Conservation (phyloP, 1,140 invertebrate genomes). For the Heliconius hewitsoni region DNA sequence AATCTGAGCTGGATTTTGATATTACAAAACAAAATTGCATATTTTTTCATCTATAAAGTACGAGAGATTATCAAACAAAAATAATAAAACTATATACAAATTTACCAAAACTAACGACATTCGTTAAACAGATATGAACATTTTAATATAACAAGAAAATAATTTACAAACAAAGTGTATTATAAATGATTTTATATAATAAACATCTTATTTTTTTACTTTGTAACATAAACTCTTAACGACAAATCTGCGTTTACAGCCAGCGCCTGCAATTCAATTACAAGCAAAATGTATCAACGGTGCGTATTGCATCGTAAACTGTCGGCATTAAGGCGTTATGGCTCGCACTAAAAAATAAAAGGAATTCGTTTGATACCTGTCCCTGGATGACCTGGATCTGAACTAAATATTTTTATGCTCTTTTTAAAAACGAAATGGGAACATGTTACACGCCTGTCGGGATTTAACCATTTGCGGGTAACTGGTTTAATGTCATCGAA, state of each 20-base stretch:
- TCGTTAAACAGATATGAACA: too few relatives aligned
- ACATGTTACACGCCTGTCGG: constrained; percentile 26
- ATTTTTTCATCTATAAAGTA: too few relatives aligned
- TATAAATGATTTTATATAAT: background rate
- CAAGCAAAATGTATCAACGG: constrained; percentile 60
- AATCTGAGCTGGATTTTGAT: too few relatives aligned
- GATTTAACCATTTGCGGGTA: constrained; percentile 27
- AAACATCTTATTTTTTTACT: background rate
- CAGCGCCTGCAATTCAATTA: constrained; percentile 72
- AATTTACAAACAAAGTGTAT: background rate
- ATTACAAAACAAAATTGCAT: too few relatives aligned
- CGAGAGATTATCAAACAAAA: too few relatives aligned
- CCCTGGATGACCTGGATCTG: constrained; percentile 42
- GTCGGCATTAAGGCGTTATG: constrained; percentile 61
- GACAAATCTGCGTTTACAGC: background rate
- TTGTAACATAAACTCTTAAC: constrained; percentile 8
- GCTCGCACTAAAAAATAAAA: constrained; percentile 54
- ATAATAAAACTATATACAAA: too few relatives aligned
- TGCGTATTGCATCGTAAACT: constrained; percentile 73
- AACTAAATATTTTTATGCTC: constrained; percentile 31
- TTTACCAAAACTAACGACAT: too few relatives aligned
- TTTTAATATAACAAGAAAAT: too few relatives aligned
- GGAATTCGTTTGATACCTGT: constrained; percentile 41
- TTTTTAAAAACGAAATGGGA: constrained; percentile 29
- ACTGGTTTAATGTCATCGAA: constrained; percentile 28